Evolutionary conservation across 2,797 vertebrate species (phyloP).

Genomic region (Periparus ater): DNA sequence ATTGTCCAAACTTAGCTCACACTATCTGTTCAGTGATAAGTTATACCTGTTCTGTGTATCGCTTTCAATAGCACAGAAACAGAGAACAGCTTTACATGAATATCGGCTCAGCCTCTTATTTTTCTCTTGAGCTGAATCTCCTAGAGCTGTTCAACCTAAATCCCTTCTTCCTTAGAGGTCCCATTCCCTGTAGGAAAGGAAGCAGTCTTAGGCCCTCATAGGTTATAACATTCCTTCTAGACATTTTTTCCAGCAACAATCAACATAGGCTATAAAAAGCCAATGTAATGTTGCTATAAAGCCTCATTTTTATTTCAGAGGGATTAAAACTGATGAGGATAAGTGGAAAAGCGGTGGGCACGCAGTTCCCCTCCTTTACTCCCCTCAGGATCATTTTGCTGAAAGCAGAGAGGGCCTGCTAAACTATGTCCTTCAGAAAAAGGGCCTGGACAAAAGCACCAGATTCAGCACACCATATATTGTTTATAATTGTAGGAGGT

Average conservation of each 20-base stretch:
- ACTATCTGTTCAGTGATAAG: not conserved
- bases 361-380: not conserved
- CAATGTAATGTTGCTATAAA: not conserved
- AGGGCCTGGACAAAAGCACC: not conserved
- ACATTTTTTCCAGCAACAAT: not conserved
- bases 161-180: not conserved
- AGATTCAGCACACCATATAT: not conserved
- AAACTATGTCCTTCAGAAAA: not conserved
- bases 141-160: not conserved
- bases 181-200: accelerated
- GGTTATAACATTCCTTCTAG: not conserved
- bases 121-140: not conserved
- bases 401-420: not conserved
- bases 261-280: not conserved
- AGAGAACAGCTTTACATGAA: not conserved
- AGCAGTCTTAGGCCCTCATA: not conserved
- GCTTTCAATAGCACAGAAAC: not conserved
- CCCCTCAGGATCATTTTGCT: not conserved
- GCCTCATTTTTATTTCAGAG: not conserved
- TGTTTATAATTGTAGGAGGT: not conserved
- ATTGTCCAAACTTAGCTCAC: not conserved
- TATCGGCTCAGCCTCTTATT: not conserved
- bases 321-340: not conserved
- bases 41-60: not conserved
- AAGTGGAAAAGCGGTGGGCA: not conserved